A percentile compares a stretch with the other conserved stretches of the same genome.
Conservation (phyloP, 1,140 invertebrate species). For the Oncopodura yosiiana region DNA sequence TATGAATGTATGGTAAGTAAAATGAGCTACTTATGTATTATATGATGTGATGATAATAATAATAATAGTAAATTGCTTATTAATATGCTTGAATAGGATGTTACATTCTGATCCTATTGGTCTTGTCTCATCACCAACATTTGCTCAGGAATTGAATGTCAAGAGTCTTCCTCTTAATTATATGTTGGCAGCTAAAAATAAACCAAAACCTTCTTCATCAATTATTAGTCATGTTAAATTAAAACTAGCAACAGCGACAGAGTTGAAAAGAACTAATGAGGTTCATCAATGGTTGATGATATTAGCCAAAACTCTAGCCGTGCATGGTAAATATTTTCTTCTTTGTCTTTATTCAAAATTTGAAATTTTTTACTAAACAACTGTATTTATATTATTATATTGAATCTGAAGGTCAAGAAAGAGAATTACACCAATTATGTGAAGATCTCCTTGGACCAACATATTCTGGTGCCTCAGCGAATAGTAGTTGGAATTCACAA, state of each 20-base stretch:
- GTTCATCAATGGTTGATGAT: conserved; percentile 16
- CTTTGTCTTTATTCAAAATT: conserved; percentile 38
- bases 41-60: not conserved
- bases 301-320: conserved; percentile 26
- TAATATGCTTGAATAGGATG: conserved; percentile 18
- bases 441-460: conserved; percentile 64
- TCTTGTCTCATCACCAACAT: conserved; percentile 11
- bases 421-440: conserved; percentile 55
- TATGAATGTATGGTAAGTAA: conserved; percentile 53
- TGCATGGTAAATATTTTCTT: conserved; percentile 2
- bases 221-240: conserved; percentile 25
- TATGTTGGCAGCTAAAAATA: not conserved
- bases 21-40: too few species aligned
- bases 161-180: not conserved
- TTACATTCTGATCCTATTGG: conserved; percentile 11
- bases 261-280: conserved; percentile 16
- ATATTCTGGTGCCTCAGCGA: conserved; percentile 45
- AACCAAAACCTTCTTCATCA: not conserved
- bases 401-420: conserved; percentile 50
- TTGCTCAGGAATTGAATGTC: not conserved
- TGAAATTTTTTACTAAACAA: conserved; percentile 13
- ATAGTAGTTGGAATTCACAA: conserved; percentile 39
- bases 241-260: conserved; percentile 17
- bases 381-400: conserved; percentile 24
- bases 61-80: conserved; percentile 12